A percentile compares a stretch with the other conserved stretches of the same genome.
Evolutionary conservation across 2,888 invertebrate species (phyloP).

Genomic region (Villa cingulata): DNA sequence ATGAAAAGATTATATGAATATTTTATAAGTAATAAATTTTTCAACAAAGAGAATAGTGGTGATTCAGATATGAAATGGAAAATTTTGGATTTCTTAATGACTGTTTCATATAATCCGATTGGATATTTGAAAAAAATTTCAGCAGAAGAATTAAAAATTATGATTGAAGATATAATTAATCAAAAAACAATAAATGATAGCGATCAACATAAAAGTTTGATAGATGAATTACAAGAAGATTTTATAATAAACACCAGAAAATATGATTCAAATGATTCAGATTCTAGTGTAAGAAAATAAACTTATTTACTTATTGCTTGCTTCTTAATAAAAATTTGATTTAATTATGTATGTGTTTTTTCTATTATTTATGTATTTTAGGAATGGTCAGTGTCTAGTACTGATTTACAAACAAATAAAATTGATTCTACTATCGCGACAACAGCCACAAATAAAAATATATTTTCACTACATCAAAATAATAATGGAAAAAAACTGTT

Average conservation of each 20-base stretch:
- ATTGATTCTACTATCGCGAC: too few species aligned
- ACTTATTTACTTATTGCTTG: background rate
- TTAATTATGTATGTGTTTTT: background rate
- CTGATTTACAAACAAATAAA: background rate
- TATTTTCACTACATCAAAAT: background rate
- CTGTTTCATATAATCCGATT: conserved; percentile 32
- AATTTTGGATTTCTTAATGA: conserved; percentile 36
- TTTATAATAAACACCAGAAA: conserved; percentile 3
- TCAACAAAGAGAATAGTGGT: conserved; percentile 21
- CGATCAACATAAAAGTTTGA: conserved; percentile 13
- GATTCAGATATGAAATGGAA: conserved; percentile 39
- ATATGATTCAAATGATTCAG: conserved; percentile 15
- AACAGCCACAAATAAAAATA: too few species aligned
- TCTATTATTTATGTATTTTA: conserved; percentile 15
- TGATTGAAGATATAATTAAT: conserved; percentile 4
- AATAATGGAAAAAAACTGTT: background rate
- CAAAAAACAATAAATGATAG: conserved; percentile 5
- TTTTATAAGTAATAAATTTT: conserved; percentile 23
- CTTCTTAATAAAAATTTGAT: background rate
- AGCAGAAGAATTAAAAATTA: too few species aligned
- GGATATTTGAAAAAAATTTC: conserved; percentile 24
- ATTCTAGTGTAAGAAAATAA: conserved; percentile 24
- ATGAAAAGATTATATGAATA: conserved; percentile 29
- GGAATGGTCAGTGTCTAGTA: conserved; percentile 30
- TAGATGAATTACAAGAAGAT: conserved; percentile 20